Evolutionary conservation across 2,888 invertebrate species (phyloP), one percentile per base, ranked within the genome.

Genomic region (Phragmatobia fuliginosa): DNA sequence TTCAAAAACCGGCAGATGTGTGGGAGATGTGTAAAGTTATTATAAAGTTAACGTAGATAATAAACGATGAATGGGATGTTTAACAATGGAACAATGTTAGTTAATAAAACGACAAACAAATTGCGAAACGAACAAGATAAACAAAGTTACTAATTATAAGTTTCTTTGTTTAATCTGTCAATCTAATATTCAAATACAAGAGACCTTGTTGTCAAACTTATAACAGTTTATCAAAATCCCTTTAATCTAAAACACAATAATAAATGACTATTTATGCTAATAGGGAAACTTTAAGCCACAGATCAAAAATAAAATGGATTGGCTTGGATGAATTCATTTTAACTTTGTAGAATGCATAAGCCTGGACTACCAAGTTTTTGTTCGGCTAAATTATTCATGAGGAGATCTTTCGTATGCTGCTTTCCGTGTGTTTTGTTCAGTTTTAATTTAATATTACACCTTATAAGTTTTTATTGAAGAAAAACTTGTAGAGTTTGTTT

Each of bases 291-390:
- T 80, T 66, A 65, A 58, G 71, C 78, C 77, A 80, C 76, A 81
- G 79, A 84, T 83, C 82, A 78, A 76, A 81, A 80, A 74, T 75
- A 82, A 83, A 83, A 83, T 78, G 83, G 83, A 86, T 85, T 78
- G 81, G 76, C 79, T 81, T 65, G 82, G 84, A 81, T 85, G 82
- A 88, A 88, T 87, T 85, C 76, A 85, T 85, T 86, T 83, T 83
- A 87, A 88, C 84, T 88, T 87, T 62, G 78, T 79, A 85, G 85
- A 85, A 85, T 85, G 81, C 83, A 81, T 79, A 77, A 80, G 81
- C 77, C 76, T 72, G 71, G 73, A 56, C 62, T 66, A 64, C 41
- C 67, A 84, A 86, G 87, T 87, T 87, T 86, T 86, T 84, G 80
- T 77, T 67, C 80, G 68, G 63, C 79, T 85, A 82, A 83, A 87